Conservation (phyloP, 37 sponge, comb jelly and placozoan genomes). For the Oscarella lobularis region DNA sequence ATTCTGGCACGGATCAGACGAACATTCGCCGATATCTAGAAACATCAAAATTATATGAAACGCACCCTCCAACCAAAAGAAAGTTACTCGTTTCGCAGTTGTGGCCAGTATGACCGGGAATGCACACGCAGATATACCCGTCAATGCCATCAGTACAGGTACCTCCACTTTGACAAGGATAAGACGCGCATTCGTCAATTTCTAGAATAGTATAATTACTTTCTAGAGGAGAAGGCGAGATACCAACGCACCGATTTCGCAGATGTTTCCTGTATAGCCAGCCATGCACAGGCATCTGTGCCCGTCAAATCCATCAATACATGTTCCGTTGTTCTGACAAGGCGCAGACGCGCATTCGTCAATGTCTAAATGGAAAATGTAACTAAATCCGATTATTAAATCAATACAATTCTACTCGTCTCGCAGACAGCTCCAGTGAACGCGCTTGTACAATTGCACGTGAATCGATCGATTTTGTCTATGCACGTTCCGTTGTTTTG, state of each 20-base stretch:
- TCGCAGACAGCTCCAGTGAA: neutral
- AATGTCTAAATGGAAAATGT: neutral
- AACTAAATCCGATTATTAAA: neutral
- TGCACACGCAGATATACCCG: neutral
- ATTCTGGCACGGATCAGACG: neutral
- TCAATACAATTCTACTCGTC: neutral
- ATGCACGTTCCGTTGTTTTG: neutral
- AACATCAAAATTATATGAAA: neutral
- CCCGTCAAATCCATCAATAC: neutral
- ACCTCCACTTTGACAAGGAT: neutral
- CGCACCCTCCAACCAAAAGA: neutral
- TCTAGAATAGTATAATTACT: no score
- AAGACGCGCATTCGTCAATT: neutral
- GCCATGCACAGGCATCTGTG: neutral
- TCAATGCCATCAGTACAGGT: neutral
- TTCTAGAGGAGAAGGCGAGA: neutral
- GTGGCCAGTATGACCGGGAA: neutral
- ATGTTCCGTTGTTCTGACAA: constrained; percentile 2
- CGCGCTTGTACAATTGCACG: neutral
- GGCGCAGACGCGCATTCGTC: neutral
- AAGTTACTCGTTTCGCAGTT: neutral
- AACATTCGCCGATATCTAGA: neutral
- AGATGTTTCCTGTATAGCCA: neutral
- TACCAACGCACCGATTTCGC: neutral
- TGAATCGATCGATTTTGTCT: neutral